Evolutionary conservation across 2,888 invertebrate genomes (phyloP), one percentile per base, ranked within the genome.

Genomic region (Kuschelorhynchus macadamiae): DNA sequence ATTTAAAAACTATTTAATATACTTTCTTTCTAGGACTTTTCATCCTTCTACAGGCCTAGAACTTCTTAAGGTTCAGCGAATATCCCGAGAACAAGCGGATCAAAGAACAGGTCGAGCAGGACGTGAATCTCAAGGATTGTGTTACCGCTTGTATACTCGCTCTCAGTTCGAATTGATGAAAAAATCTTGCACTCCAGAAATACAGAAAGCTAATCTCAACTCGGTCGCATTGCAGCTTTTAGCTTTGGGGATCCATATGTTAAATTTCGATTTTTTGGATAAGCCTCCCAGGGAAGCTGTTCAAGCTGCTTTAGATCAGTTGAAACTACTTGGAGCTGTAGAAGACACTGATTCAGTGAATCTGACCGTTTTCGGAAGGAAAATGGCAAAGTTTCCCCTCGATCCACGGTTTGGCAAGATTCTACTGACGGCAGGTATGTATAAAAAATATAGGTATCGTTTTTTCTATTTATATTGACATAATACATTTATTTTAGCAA

Each of bases 51-150:
- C 93, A 17, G 95, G 96, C 2, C 86, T 97, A 71, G 96, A 97
- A 82, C 85, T 93, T 20, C 85, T 98, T 66, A 90, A 90, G 78
- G 92, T 96, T 30, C 90, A 92, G 70, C 86, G 89, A 75, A 90
- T 96, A 75, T 95, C 97, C 16, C 93, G 94, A 83, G 96, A 97
- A 30, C 97, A 97, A 84, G 93, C 95, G 9, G 92, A 93, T 91
- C 98, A 98, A 85, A 87, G 98, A 73, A 90, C 94, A 9, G 98
- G 98, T 0, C 88, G 98, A 73, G 96, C 97, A 9, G 97, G 97
- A 16, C 89, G 98, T 65, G 94, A 96, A 79, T 87, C 90, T 1
- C 87, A 93, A 63, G 97, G 97, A 32, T 86, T 86, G 74, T 96
- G 96, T 80, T 98, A 96, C 84, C 88, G 97, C 53, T 89, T 94